Conservation (phyloP, 2,797 vertebrate genomes). For the Gorsachius magnificus region DNA sequence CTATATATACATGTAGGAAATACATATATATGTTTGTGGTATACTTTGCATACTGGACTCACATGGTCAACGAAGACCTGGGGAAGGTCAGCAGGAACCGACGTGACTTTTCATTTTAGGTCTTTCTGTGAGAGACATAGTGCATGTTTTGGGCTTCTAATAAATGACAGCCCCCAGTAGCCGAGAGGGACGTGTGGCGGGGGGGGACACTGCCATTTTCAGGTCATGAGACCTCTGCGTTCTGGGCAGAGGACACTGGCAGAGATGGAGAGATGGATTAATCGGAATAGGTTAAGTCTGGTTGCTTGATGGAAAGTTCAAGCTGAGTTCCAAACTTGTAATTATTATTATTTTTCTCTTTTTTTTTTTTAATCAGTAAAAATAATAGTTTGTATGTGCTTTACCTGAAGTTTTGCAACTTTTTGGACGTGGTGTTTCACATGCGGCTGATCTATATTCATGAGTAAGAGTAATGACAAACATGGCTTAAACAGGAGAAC, state of each 20-base stretch:
- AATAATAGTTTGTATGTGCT: background rate
- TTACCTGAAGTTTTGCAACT: background rate
- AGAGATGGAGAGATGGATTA: background rate
- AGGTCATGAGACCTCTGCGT: background rate
- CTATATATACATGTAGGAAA: background rate
- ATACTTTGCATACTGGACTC: background rate
- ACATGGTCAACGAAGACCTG: background rate
- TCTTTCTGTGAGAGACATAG: background rate
- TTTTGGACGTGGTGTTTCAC: background rate
- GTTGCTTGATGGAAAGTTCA: background rate
- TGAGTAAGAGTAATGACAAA: slow-evolving; percentile 1
- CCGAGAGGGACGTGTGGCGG: background rate
- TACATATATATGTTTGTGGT: background rate
- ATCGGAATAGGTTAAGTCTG: background rate
- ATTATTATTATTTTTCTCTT: background rate
- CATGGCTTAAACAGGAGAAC: background rate
- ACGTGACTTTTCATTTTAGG: background rate
- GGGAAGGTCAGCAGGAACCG: background rate
- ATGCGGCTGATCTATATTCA: background rate
- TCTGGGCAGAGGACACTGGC: background rate
- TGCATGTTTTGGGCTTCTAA: background rate
- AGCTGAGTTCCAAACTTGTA: background rate
- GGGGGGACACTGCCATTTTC: background rate
- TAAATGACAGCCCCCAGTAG: background rate
- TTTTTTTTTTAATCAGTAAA: background rate